Evolutionary conservation across 2,888 invertebrate species (phyloP), one percentile per base, ranked within the genome.

Genomic region (Amaurobius ferox): DNA sequence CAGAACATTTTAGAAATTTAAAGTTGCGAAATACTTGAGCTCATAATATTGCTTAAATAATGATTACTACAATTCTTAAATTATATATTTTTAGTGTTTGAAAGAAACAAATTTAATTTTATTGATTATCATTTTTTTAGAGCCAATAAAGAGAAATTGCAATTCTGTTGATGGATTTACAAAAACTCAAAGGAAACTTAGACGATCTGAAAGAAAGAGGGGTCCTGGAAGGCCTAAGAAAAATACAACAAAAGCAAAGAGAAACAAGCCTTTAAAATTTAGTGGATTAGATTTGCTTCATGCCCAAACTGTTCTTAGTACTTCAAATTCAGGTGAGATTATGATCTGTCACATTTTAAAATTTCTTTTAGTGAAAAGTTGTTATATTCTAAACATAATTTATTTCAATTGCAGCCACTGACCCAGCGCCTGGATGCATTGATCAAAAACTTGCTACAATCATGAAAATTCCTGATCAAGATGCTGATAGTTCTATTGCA

Each of bases 221-320:
- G 87, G 89, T 2, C 89, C 89, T 44, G 90, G 89, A 32, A 74
- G 89, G 77, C 89, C 89, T 3, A 89, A 89, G 79, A 89, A 89
- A 30, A 88, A 80, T 23, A 94, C 94, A 91, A 23, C 80, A 11
- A 87, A 87, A 76, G 23, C 74, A 5, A 87, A 81, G 44, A 73
- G 70, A 32, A 55, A 30, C 23, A 94, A 94, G 89, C 92, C 94
- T 7, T 92, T 95, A 68, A 95, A 95, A 92, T 97, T 97, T 91
- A 95, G 95, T 88, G 97, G 97, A 23, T 93, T 97, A 89, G 97
- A 97, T 92, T 93, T 97, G 89, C 92, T 97, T 89, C 97, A 97
- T 92, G 96, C 95, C 90, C 95, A 97, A 92, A 97, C 97, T 44
- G 93, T 97, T 89, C 93, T 96, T 7, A 97, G 97, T 90, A 97